Base-by-base conservation (phyloP, 1,140 invertebrate genomes). In the Euschistus heros region DNA sequence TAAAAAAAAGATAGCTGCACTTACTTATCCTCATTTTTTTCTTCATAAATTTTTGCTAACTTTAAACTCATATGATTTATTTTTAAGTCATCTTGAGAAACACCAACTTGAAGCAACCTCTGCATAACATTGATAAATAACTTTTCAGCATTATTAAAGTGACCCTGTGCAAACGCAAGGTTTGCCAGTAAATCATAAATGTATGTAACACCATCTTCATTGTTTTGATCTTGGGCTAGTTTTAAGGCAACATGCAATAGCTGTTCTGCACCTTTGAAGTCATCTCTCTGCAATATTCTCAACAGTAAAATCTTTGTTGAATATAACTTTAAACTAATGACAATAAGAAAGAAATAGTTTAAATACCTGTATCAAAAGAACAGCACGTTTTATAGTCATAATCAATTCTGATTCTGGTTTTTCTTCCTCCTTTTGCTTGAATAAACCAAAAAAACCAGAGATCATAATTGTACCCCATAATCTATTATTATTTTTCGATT, bases 111-210 rank as follows among this genome's bases (percentile, higher is more conserved):
- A 67, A 92, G 76, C 44, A 92, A 76, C 69, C 86, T 82, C 74
- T 88, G 84, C 76, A 94, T 84, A 7, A 94, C 88, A 59, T 82
- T 81, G 15, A 86, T 79, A 78, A 92, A 96, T 24, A 97, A 75
- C 63, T 82, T 82, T 74, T 95, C 87, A 8, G 93, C 91, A 76
- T 93, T 94, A 68, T 82, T 77, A 70, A 85, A 84, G 66, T 94
- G 80, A 54, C 83, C 82, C 59, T 78, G 77, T 70, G 89, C 80
- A 72, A 92, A 84, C 17, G 92, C 91, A 55, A 95, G 77, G 78
- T 96, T 94, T 7, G 92, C 93, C 83, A 97, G 84, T 7, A 92
- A 71, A 79, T 96, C 92, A 73, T 88, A 94, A 65, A 94, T 85
- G 71, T 94, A 94, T 10, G 89, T 87, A 59, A 92, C 78, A 27